Base-by-base conservation (phyloP, 2,113 vertebrate species). In the Nymphicus hollandicus region DNA sequence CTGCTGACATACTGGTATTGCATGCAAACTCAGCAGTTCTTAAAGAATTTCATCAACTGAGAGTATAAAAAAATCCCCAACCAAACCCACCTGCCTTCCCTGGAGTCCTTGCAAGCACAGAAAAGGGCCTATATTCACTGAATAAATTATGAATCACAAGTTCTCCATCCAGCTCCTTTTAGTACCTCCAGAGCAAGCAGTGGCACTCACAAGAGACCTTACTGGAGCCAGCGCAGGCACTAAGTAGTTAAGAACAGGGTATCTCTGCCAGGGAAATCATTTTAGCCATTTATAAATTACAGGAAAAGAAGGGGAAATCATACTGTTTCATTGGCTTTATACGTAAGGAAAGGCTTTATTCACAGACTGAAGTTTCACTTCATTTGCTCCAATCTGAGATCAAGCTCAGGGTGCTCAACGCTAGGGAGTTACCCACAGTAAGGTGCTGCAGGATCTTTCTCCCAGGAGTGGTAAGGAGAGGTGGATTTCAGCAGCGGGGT, bases 381-480 rank as follows among this genome's bases (percentile, higher is more conserved):
- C 49, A 50, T 87, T 73, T 0, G 0, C 66, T 82, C 56, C 35
- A 4, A 29, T 14, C 31, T 41, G 53, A 89, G 46, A 37, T 41
- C n/a, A 41, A 61, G 70, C n/a, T 56, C 0, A 0, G 28, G 28
- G 39, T 31, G 46, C 58, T 82, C 35, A 43, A 1, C 1, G 0
- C 13, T 16, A 37, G 17, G 18, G 74, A 76, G 60, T 49, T 39
- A 61, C 81, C 82, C 3, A 7, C 3, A 8, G 49, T 53, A 58
- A 52, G 82, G 53, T 1, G 31, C 12, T 17, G 1, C 39, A 33
- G 70, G n/a, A 89, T 50, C 25, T 33, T 53, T 44, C 47, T 22
- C 53, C 53, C 31, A 16, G 44, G n/a, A 85, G 27, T 35, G n/a
- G 66, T 9, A 17, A 33, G 50, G 47, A 39, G 28, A 84, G 11